phyloP scores from a whole-genome alignment of 2,113 vertebrate species.

The Oxygymnocypris stewartii region DNA sequence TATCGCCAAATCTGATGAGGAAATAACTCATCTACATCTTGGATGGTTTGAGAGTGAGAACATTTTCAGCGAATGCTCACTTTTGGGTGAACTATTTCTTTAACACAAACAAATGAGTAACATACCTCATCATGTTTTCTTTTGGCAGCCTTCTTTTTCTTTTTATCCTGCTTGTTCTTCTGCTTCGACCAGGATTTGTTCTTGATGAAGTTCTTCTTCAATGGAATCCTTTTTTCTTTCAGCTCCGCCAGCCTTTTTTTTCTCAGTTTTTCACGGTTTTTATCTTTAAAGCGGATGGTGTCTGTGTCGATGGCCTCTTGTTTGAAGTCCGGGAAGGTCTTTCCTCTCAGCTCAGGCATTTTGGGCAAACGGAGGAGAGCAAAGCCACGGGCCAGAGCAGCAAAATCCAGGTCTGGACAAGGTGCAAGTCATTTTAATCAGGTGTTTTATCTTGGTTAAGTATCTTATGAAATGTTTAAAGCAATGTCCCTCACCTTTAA shows the following conservation, averaged over 20 bases:
- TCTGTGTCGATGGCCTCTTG: slow-evolving; percentile 81
- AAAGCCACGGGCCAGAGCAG: slow-evolving; percentile 84
- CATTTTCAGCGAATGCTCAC: neutral
- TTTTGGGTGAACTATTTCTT: neutral
- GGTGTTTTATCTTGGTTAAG: neutral
- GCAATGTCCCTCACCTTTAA: slow-evolving; percentile 80
- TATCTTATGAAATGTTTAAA: neutral
- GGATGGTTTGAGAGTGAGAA: neutral
- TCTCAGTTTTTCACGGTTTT: slow-evolving; percentile 87
- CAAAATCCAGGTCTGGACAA: slow-evolving; percentile 86
- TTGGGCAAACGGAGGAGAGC: slow-evolving; percentile 89
- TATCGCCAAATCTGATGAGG: neutral
- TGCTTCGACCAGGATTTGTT: slow-evolving; percentile 96
- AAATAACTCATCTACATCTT: neutral
- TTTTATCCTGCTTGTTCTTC: slow-evolving; percentile 86
- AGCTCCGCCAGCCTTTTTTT: slow-evolving; percentile 81
- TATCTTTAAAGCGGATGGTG: slow-evolving; percentile 91
- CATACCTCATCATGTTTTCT: slow-evolving; percentile 83
- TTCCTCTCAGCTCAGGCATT: slow-evolving; percentile 93
- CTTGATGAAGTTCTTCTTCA: slow-evolving; percentile 73
- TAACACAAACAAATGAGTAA: neutral
- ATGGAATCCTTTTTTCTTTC: slow-evolving; percentile 58
- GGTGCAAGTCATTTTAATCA: neutral
- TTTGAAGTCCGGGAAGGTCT: slow-evolving; percentile 80
- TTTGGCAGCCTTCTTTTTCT: slow-evolving; percentile 80